Evolutionary conservation across 1,140 invertebrate species (phyloP), one percentile per base, ranked within the genome.

Genomic region (Anoplolepis gracilipes): DNA sequence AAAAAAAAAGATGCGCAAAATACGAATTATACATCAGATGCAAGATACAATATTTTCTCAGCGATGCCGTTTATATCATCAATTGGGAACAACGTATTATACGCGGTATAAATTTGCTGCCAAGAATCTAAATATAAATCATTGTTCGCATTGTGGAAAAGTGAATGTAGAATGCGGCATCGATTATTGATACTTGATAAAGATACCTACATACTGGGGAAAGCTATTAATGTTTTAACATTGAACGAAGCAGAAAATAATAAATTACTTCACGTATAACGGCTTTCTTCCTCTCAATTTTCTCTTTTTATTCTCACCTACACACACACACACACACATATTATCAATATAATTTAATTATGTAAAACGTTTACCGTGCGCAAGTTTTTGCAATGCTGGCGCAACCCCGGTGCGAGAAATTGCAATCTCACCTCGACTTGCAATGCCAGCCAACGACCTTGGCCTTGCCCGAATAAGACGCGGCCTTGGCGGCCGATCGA

Each of bases 381-480:
- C 77, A 62, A 36, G 22, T 79, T 88, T 88, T 84, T 87, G 87
- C 85, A 87, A 85, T 84, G n/a, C 78, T 82, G 67, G 85, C 72
- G 87, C 82, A 88, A 85, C 53, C 61, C 28, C 36, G 72, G 16
- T 53, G 87, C 69, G 77, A 81, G 72, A 90, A 88, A 88, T 75
- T 77, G 84, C 88, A 72, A 88, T 85, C 90, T 90, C 85, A 87
- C 87, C 89, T 88, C 88, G 81, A 84, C 53, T 84, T 77, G 89
- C 90, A 91, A 90, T 91, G 87, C 91, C 89, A 92, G 89, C 89
- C 85, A 88, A 91, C 88, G 92, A 91, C 93, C 93, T 93, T 93
- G 93, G 92, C 93, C 93, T 93, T 93, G 91, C 91, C 92, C 92
- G 92, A 90, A 92, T 92, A 90, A 92, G 89, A 87, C 72, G 78